Evolutionary conservation across 1,140 invertebrate species (phyloP).

Genomic region (Theocolax elegans): DNA sequence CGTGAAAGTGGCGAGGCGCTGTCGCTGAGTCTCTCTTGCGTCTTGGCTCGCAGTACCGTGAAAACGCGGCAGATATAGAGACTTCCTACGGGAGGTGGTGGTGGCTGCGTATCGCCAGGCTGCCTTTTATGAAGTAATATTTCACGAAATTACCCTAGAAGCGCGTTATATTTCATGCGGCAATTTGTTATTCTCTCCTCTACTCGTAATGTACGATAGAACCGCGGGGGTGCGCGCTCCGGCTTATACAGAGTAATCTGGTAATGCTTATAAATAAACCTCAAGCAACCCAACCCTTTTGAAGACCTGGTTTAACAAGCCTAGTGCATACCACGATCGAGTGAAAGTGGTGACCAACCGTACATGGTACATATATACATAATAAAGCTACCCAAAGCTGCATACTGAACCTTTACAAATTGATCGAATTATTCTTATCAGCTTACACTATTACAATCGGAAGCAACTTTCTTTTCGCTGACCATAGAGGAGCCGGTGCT

Average conservation of each 20-base stretch:
- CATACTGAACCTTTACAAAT: too few species aligned
- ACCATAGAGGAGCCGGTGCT: too few species aligned
- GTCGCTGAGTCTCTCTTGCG: not conserved
- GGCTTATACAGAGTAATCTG: conserved; percentile 26
- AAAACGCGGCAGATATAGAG: not conserved
- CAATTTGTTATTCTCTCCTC: conserved; percentile 41
- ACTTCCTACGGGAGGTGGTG: not conserved
- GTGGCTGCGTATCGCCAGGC: not conserved
- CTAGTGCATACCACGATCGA: not conserved
- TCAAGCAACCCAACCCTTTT: too few species aligned
- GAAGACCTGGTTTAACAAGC: too few species aligned
- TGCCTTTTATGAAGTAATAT: conserved; percentile 47
- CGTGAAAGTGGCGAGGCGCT: not conserved
- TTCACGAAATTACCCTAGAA: conserved; percentile 46
- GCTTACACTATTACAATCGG: too few species aligned
- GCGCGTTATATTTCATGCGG: conserved; percentile 39
- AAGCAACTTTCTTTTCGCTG: too few species aligned
- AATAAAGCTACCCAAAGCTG: too few species aligned
- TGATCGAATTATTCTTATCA: too few species aligned
- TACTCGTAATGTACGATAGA: not conserved
- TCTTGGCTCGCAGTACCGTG: not conserved
- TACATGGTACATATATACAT: too few species aligned
- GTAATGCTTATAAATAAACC: conserved; percentile 48
- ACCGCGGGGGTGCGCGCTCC: not conserved
- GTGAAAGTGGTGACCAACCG: not conserved